A percentile compares a stretch with the other conserved stretches of the same genome.
Conservation (phyloP, 2,113 vertebrate genomes). For the Callionymus lyra region DNA sequence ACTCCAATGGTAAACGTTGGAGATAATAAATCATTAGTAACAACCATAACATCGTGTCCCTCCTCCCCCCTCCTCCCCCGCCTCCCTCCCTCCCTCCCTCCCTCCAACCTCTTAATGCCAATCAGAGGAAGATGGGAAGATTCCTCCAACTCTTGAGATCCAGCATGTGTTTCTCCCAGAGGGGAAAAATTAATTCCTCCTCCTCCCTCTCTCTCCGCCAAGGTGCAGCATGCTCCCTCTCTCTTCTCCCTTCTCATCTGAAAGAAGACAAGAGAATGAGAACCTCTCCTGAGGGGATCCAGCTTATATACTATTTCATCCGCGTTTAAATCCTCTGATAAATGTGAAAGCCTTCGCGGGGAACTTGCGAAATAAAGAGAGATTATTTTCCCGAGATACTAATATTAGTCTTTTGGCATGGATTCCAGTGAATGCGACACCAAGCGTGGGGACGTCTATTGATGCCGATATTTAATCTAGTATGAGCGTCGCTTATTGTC, state of each 20-base stretch:
- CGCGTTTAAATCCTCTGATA: constrained; percentile 74
- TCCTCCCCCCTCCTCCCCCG: too few relatives aligned
- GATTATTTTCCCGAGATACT: constrained; percentile 71
- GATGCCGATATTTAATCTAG: constrained; percentile 61
- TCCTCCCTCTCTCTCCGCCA: constrained; percentile 67
- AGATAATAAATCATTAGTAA: constrained; percentile 64
- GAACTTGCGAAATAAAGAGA: constrained; percentile 66
- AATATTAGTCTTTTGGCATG: constrained; percentile 73
- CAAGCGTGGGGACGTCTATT: constrained; percentile 58
- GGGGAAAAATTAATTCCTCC: constrained; percentile 76
- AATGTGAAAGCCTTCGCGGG: constrained; percentile 63
- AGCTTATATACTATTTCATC: constrained; percentile 74
- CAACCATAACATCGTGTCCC: constrained; percentile 56
- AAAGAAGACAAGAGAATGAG: constrained; percentile 67
- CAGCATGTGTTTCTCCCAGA: constrained; percentile 67
- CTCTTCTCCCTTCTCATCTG: constrained; percentile 46
- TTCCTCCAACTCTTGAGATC: constrained; percentile 66
- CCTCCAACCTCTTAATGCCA: constrained; percentile 55
- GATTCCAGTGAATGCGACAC: constrained; percentile 49
- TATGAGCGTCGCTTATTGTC: constrained; percentile 52
- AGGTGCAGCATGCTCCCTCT: constrained; percentile 66
- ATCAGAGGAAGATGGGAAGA: constrained; percentile 68
- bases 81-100: constrained; percentile 41
- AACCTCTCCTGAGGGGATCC: constrained; percentile 71
- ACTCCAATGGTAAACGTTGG: constrained; percentile 41